phyloP scores from a whole-genome alignment of 2,113 vertebrate species.

The Melanerpes aurifrons region DNA sequence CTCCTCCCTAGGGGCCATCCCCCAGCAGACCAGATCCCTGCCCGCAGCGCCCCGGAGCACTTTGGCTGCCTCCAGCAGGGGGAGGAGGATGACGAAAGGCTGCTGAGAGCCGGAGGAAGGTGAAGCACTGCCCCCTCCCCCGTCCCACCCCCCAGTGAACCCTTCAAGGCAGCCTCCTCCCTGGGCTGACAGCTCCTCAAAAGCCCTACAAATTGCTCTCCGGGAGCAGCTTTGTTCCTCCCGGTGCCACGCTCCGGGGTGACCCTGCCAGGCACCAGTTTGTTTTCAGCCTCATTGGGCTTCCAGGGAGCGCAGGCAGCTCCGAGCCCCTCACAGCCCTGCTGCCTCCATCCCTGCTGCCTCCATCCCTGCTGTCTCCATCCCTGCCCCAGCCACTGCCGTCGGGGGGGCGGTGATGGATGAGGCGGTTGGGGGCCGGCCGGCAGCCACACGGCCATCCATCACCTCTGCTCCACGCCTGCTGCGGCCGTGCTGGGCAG shows the following conservation, averaged over 20 bases:
- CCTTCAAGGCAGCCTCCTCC: not conserved
- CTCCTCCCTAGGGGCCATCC: not conserved
- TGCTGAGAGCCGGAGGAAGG: not conserved
- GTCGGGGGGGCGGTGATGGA: not conserved
- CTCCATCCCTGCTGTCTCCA: not conserved
- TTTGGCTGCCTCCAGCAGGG: accelerated
- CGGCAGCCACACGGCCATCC: not conserved
- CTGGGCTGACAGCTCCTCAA: constrained; percentile 28
- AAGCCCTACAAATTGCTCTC: constrained; percentile 33
- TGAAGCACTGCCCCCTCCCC: not conserved
- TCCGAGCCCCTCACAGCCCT: not conserved
- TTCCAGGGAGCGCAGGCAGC: not conserved
- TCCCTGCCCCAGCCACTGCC: not conserved
- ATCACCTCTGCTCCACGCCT: constrained; percentile 7
- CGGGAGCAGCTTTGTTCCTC: not conserved
- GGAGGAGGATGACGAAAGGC: not conserved
- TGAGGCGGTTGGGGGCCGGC: not conserved
- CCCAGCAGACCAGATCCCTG: not conserved
- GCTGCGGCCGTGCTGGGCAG: accelerated
- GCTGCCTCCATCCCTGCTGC: not conserved
- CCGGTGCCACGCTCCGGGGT: not conserved
- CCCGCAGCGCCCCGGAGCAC: not conserved
- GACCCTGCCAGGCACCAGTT: not conserved
- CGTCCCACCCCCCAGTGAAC: not conserved
- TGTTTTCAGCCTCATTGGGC: constrained; percentile 44